These are phyloP conservation scores for Pristis pectinata DNA, from an alignment of 2,797 vertebrate species.

Conservation along the genomic window DNA sequence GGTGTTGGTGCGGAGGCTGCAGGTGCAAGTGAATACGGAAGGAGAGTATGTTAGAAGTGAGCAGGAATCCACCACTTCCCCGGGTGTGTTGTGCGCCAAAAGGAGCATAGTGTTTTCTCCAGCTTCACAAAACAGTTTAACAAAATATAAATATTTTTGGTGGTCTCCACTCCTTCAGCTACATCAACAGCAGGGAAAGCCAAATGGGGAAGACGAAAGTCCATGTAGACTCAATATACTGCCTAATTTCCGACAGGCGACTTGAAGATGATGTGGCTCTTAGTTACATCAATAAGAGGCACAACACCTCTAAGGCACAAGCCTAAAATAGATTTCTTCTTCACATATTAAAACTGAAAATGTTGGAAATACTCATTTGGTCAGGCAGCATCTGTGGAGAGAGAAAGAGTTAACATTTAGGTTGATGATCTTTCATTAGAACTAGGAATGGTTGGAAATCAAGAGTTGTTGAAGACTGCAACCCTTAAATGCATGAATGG, in stretches of 20 bases:
- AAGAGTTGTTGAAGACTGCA: too few relatives aligned
- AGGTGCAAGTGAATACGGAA: background rate
- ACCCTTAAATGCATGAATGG: too few relatives aligned
- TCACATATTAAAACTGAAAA: too few relatives aligned
- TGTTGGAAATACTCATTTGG: too few relatives aligned
- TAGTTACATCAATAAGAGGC: background rate
- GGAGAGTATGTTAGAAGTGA: background rate
- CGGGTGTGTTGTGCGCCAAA: background rate
- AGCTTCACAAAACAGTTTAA: background rate
- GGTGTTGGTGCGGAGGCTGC: too few relatives aligned
- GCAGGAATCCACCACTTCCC: background rate
- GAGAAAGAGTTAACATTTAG: too few relatives aligned
- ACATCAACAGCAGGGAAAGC: background rate
- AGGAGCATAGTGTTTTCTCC: background rate
- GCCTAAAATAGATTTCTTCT: too few relatives aligned
- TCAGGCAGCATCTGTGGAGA: too few relatives aligned
- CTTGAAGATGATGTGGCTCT: background rate
- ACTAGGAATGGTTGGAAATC: too few relatives aligned
- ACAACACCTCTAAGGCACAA: background rate
- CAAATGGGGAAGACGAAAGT: too few relatives aligned
- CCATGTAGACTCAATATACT: background rate
- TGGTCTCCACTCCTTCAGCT: background rate
- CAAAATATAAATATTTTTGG: background rate
- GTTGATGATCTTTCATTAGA: too few relatives aligned
- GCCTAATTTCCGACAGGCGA: background rate